Evolutionary conservation across 1,140 invertebrate genomes (phyloP).

Genomic region (Micrasema longulum): DNA sequence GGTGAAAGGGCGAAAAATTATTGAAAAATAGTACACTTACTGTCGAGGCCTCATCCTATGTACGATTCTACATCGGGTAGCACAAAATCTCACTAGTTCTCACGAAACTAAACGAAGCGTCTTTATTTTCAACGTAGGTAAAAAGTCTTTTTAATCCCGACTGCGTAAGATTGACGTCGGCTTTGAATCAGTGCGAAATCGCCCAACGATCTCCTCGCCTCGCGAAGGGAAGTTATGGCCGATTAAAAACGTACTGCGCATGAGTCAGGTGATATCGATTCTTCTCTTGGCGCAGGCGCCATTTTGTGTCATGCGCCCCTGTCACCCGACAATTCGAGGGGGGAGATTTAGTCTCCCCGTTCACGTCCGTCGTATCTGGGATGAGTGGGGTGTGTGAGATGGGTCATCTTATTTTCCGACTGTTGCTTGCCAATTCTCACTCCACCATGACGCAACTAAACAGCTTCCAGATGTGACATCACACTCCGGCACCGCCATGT

Average conservation of each 20-base stretch:
- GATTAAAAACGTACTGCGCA: conserved; percentile 3
- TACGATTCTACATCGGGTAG: conserved; percentile 33
- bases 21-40: conserved; percentile 25
- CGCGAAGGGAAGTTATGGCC: conserved; percentile 22
- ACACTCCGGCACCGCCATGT: conserved; percentile 5
- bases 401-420: conserved; percentile 32
- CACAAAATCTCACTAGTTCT: too few species aligned
- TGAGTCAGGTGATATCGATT: conserved; percentile 23
- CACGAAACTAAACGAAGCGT: not conserved
- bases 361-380: not conserved
- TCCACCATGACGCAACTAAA: conserved; percentile 20
- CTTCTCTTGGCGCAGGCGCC: conserved; percentile 10
- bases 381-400: conserved; percentile 9
- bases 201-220: conserved; percentile 16
- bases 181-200: conserved; percentile 17
- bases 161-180: not conserved
- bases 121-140: too few species aligned
- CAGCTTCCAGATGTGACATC: conserved; percentile 23
- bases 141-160: not conserved
- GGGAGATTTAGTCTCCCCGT: conserved; percentile 10
- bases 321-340: not conserved
- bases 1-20: not conserved
- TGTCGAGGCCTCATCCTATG: conserved; percentile 27
- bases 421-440: conserved; percentile 33
- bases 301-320: conserved; percentile 13